These are phyloP conservation scores for Melanerpes formicivorus DNA, from an alignment of 2,113 vertebrate species.

Conservation along the genomic window DNA sequence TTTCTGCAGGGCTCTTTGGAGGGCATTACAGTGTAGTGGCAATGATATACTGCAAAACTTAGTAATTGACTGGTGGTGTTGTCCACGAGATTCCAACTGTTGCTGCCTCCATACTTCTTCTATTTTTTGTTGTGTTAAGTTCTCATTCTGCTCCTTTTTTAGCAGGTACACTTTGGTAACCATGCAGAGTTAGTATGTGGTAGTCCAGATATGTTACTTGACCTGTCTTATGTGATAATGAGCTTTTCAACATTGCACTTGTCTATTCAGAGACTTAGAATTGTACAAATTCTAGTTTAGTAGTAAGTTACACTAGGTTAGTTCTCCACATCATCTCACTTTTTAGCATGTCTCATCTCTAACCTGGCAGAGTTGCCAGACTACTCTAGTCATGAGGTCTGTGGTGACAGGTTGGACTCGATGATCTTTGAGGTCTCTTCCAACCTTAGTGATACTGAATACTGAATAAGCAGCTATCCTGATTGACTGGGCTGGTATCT, in stretches of 20 bases:
- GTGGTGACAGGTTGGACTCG: too few species aligned
- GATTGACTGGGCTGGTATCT: background rate
- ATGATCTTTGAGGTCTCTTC: too few species aligned
- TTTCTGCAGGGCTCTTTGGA: background rate
- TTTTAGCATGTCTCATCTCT: background rate
- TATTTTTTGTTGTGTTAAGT: rapidly evolving
- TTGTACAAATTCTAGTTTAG: background rate
- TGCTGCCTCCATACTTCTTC: background rate
- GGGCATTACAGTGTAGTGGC: background rate
- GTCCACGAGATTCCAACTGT: background rate
- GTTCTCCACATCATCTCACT: background rate
- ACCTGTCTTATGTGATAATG: background rate
- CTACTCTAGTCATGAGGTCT: too few species aligned
- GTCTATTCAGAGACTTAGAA: background rate
- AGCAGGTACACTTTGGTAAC: background rate
- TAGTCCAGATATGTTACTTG: background rate
- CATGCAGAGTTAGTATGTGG: background rate
- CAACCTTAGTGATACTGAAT: too few species aligned
- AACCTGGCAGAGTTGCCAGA: background rate
- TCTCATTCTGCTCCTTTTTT: background rate
- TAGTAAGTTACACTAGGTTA: background rate
- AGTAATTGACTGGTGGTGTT: background rate
- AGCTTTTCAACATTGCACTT: background rate
- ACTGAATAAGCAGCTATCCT: background rate
- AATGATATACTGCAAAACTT: background rate